Conservation (phyloP, 2,113 vertebrate species). For the Gobius niger region DNA sequence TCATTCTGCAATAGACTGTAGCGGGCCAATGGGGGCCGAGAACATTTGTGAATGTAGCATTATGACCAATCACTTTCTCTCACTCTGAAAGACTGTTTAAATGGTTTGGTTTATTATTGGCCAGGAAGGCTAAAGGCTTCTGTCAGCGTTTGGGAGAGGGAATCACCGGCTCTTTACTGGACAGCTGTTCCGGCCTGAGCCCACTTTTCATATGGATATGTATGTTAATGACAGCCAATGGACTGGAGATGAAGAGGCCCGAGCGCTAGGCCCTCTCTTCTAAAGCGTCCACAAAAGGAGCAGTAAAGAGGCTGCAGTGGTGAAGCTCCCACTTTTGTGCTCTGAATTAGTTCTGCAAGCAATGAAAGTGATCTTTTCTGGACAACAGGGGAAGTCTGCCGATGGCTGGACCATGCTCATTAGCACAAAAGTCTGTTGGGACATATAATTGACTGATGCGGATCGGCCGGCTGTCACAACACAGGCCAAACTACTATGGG, state of each 20-base stretch:
- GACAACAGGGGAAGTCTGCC: constrained; percentile 99
- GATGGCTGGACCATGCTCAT: constrained; percentile 98
- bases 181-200: constrained; percentile 99
- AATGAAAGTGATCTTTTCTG: constrained; percentile 99
- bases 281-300: constrained; percentile 99
- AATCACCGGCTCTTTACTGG: constrained; percentile 92
- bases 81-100: constrained; percentile 93
- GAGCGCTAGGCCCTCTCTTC: constrained; percentile 95
- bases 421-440: constrained; percentile 99
- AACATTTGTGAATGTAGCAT: constrained; percentile 88
- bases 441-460: constrained; percentile 98
- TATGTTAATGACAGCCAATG: constrained; percentile 99
- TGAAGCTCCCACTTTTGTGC: constrained; percentile 99
- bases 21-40: constrained; percentile 83
- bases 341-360: constrained; percentile 99
- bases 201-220: constrained; percentile 99
- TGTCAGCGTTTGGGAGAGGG: constrained; percentile 95
- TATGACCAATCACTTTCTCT: constrained; percentile 88
- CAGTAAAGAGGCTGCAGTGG: constrained; percentile 97
- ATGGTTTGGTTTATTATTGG: constrained; percentile 99
- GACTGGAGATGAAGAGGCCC: constrained; percentile 99
- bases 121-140: constrained; percentile 96
- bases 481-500: constrained; percentile 78
- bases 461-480: constrained; percentile 97
- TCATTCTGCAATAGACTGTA: constrained; percentile 85